These are phyloP conservation scores for Neodiprion fabricii DNA, from an alignment of 1,140 invertebrate genomes.

Conservation along the genomic window DNA sequence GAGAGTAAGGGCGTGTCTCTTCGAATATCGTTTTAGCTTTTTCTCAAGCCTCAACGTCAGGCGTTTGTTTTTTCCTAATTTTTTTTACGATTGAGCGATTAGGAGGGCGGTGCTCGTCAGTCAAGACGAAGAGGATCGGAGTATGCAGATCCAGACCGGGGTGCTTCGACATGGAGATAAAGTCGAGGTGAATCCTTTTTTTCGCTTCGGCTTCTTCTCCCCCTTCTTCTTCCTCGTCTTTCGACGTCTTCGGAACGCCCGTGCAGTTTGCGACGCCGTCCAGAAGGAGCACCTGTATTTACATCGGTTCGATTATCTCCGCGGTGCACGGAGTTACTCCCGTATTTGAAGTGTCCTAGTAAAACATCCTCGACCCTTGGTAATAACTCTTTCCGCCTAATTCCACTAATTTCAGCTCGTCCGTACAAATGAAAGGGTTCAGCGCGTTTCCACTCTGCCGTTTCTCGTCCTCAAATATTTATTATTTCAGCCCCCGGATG, in stretches of 20 bases:
- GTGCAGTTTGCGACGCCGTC: not conserved
- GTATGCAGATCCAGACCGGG: slow-evolving; percentile 32
- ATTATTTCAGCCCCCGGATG: slow-evolving; percentile 45
- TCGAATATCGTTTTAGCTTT: slow-evolving; percentile 10
- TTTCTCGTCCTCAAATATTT: slow-evolving; percentile 56
- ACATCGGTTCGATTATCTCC: slow-evolving; percentile 37
- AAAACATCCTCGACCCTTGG: slow-evolving; percentile 40
- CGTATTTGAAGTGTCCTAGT: slow-evolving; percentile 35
- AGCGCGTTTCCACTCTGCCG: slow-evolving; percentile 44
- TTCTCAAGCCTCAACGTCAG: slow-evolving; percentile 19
- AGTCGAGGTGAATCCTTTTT: not conserved
- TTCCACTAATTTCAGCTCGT: slow-evolving; percentile 58
- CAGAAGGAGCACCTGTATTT: slow-evolving; percentile 44
- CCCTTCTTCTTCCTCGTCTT: too few species aligned
- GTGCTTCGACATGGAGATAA: slow-evolving; percentile 9
- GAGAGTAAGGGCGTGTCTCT: slow-evolving; percentile 20
- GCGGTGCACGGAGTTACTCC: slow-evolving; percentile 30
- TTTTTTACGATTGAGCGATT: slow-evolving; percentile 54
- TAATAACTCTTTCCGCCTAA: slow-evolving; percentile 33
- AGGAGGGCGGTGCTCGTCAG: slow-evolving; percentile 44
- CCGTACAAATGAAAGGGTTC: slow-evolving; percentile 61
- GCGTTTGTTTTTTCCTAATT: slow-evolving; percentile 38
- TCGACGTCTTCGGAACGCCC: too few species aligned
- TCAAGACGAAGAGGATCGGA: slow-evolving; percentile 33
- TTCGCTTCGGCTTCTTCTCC: not conserved